Conservation (phyloP, 2,888 invertebrate genomes). For the Hetaerina titia region DNA sequence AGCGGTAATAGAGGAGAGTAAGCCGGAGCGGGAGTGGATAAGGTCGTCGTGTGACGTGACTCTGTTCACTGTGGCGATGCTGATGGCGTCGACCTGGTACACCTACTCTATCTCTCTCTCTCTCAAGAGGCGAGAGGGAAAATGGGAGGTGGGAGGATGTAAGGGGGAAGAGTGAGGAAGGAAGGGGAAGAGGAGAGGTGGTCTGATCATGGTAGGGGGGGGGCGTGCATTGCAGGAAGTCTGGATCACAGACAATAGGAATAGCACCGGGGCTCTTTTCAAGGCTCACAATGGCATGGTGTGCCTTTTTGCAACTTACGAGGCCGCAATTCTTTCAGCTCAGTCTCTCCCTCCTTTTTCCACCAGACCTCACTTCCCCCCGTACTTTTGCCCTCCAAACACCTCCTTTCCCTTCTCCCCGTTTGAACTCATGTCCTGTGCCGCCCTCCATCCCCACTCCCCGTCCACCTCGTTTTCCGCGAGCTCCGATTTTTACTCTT, state of each 20-base stretch:
- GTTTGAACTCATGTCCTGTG: not conserved
- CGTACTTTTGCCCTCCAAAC: not conserved
- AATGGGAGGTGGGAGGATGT: not conserved
- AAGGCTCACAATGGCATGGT: slow-evolving; percentile 34
- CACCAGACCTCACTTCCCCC: not conserved
- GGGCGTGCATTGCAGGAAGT: slow-evolving; percentile 53
- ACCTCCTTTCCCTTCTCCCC: not conserved
- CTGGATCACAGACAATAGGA: slow-evolving; percentile 63
- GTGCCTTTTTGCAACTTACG: slow-evolving; percentile 63
- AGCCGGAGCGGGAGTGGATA: not conserved
- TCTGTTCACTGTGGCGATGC: not conserved
- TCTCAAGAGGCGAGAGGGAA: not conserved
- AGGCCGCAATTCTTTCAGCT: slow-evolving; percentile 50
- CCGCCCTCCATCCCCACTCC: not conserved
- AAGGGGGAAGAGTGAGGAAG: not conserved
- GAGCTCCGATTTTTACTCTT: slow-evolving; percentile 6
- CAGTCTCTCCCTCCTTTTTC: not conserved
- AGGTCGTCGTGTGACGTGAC: not conserved
- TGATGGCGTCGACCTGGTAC: slow-evolving; percentile 12
- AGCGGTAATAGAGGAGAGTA: not conserved
- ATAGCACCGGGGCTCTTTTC: slow-evolving; percentile 47
- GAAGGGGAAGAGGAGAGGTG: not conserved
- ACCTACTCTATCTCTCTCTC: slow-evolving; percentile 1
- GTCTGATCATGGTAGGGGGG: not conserved
- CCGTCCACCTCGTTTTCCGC: not conserved